phyloP scores from a whole-genome alignment of 2,888 invertebrate genomes.

The Chesias legatella region DNA sequence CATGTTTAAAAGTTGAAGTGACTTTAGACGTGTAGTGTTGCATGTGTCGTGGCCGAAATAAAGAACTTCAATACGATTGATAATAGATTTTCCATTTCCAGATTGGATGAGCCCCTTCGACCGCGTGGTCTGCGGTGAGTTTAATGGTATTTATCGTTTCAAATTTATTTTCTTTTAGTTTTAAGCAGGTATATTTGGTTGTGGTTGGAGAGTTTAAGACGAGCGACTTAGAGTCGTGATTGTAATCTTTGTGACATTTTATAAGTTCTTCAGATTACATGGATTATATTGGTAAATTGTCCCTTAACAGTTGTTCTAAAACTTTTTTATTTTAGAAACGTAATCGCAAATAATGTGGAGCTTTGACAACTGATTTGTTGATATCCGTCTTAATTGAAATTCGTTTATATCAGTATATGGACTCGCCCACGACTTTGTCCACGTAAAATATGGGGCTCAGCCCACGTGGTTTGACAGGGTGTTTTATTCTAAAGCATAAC shows the following conservation, averaged over 20 bases:
- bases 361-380: too few species aligned
- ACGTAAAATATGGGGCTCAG: too few species aligned
- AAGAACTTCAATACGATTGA: conserved; percentile 79
- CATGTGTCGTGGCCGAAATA: conserved; percentile 61
- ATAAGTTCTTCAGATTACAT: too few species aligned
- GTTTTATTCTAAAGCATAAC: too few species aligned
- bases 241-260: background rate
- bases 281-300: too few species aligned
- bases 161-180: conserved; percentile 81
- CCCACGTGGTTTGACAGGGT: too few species aligned
- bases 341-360: too few species aligned
- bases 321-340: too few species aligned
- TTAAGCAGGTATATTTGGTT: conserved; percentile 60
- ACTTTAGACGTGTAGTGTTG: conserved; percentile 37
- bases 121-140: conserved; percentile 97
- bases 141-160: conserved; percentile 88
- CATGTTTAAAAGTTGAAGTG: conserved; percentile 12
- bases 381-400: too few species aligned
- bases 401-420: too few species aligned
- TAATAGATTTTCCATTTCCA: conserved; percentile 85
- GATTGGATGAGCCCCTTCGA: conserved; percentile 98
- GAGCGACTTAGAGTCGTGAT: conserved; percentile 25
- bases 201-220: conserved; percentile 36
- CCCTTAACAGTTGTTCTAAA: too few species aligned
- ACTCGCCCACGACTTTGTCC: too few species aligned